Conservation (phyloP, 2,888 invertebrate species). For the Mycalesis mineus region DNA sequence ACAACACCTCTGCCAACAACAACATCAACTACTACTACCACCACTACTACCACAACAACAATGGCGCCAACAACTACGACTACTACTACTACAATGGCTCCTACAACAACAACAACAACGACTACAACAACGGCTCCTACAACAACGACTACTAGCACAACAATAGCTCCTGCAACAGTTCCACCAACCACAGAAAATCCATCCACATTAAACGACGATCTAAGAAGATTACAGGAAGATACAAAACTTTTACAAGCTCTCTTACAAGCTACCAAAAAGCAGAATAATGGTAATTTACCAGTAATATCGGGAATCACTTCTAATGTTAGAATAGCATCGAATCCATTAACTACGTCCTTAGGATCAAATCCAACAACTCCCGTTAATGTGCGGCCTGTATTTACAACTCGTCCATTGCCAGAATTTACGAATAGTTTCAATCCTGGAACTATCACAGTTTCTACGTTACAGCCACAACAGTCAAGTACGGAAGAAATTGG, state of each 20-base stretch:
- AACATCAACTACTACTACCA: conserved; percentile 34
- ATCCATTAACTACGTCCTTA: conserved; percentile 58
- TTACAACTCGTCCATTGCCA: conserved; percentile 48
- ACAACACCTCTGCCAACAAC: conserved; percentile 31
- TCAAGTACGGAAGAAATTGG: conserved; percentile 50
- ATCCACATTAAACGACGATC: conserved; percentile 49
- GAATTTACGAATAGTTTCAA: conserved; percentile 42
- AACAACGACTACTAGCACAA: conserved; percentile 31
- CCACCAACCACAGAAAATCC: conserved; percentile 35
- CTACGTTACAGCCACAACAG: conserved; percentile 50
- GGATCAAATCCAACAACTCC: conserved; percentile 62
- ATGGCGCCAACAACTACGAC: conserved; percentile 13
- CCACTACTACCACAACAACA: conserved; percentile 28
- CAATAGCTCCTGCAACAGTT: conserved; percentile 27
- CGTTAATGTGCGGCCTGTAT: conserved; percentile 56
- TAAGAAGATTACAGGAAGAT: conserved; percentile 65
- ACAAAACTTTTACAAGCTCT: conserved; percentile 64
- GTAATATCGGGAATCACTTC: conserved; percentile 64
- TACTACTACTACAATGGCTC: conserved; percentile 25
- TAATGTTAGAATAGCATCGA: conserved; percentile 64
- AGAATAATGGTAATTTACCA: conserved; percentile 53
- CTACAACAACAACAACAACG: conserved; percentile 34
- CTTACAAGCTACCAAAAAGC: conserved; percentile 57
- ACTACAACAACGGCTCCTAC: conserved; percentile 24
- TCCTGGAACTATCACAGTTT: conserved; percentile 45